Evolutionary conservation across 2,113 vertebrate species (phyloP).

Genomic region (Eulemur rufifrons): DNA sequence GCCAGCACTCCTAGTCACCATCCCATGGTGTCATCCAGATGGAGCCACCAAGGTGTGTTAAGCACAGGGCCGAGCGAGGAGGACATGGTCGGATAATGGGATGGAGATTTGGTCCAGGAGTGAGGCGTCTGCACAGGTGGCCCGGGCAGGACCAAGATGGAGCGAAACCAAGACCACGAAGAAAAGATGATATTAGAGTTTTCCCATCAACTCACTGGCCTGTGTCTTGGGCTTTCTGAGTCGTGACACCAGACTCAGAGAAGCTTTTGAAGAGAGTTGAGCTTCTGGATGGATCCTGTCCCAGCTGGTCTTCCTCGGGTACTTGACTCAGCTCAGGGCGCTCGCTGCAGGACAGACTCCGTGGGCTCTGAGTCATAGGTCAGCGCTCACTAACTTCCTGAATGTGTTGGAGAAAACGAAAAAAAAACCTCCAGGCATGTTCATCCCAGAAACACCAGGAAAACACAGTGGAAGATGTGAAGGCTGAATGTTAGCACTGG

Average conservation of each 20-base stretch:
- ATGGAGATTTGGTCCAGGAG: neutral
- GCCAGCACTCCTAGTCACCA: neutral
- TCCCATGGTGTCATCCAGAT: rapidly evolving
- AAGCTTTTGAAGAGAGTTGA: neutral
- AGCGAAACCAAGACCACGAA: neutral
- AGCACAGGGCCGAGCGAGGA: neutral
- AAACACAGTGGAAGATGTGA: neutral
- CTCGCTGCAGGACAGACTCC: neutral
- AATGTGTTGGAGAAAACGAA: neutral
- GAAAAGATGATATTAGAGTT: neutral
- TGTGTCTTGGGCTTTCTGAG: neutral
- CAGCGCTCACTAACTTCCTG: neutral
- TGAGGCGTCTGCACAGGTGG: rapidly evolving
- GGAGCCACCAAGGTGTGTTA: neutral
- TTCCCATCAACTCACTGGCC: neutral
- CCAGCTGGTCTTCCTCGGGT: neutral
- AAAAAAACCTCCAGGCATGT: neutral
- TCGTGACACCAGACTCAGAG: neutral
- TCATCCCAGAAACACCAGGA: neutral
- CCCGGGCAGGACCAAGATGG: neutral
- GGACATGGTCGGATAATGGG: too few relatives aligned
- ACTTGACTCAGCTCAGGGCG: neutral
- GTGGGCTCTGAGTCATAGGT: conserved; percentile 47
- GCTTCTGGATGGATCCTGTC: neutral
- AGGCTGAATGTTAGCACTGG: rapidly evolving